Evolutionary conservation across 2,113 vertebrate species (phyloP), one percentile per base, ranked within the genome.

Genomic region (Tachysurus fulvidraco): DNA sequence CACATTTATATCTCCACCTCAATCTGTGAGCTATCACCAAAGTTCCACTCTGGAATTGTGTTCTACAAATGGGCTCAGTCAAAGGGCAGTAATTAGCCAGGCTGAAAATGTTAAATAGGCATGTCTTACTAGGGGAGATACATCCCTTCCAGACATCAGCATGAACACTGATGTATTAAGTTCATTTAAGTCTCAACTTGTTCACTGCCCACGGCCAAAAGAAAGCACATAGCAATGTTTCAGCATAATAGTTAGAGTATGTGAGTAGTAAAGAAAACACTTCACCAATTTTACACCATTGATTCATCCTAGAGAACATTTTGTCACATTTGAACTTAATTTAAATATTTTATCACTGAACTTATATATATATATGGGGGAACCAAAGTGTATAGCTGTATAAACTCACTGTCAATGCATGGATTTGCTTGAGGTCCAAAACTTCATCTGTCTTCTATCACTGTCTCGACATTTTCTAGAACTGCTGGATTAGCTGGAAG

Each of bases 401-500:
- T 46, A 7, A n/a, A n/a, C 21, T 46, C 14, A n/a, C 21, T 52
- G 19, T 69, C 23, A 82, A 28, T 79, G n/a, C 36, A 50, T 46
- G 71, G 62, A 83, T 79, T 62, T 69, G 67, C 50, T 77, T 79
- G 19, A 73, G 5, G 50, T 41, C 25, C 55, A 21, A 28, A 83
- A 11, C 65, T 73, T 64, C 46, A 28, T n/a, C 21, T 55, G 13
- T 60, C 36, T 44, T 85, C 41, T 41, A 10, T 88, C 83, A 74
- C 57, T 89, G 82, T 93, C 85, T 96, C 30, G 91, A 25, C 5
- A 60, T 73, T 85, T 79, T 83, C 41, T 81, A 99, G 98, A 90
- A 96, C 96, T 94, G 96, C 97, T 84, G 93, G 96, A 89, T 94
- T 99, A 89, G 95, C 96, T 0, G 96, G 97, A 90, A 99, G 98